Evolutionary conservation across 2,113 vertebrate species (phyloP).

Genomic region (Podilymbus podiceps): DNA sequence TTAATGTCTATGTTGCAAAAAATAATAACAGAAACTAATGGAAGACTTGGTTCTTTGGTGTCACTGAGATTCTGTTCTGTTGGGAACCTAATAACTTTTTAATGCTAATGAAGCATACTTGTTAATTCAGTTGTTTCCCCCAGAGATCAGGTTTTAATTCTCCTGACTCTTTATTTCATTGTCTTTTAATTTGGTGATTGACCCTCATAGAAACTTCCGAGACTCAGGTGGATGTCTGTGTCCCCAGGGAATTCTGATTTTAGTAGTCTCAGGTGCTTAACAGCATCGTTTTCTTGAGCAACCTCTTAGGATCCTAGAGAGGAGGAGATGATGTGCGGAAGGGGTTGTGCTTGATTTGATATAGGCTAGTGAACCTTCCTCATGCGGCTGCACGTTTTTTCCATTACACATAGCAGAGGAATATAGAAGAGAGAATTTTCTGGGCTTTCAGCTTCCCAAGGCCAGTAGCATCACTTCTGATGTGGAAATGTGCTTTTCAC

Average conservation of each 20-base stretch:
- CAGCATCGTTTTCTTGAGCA: background rate
- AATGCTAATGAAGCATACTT: background rate
- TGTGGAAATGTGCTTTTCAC: background rate
- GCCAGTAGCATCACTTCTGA: background rate
- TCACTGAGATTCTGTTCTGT: background rate
- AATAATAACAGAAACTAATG: background rate
- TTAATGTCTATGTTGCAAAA: background rate
- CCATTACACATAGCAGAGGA: background rate
- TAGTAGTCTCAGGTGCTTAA: background rate
- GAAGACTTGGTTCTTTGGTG: background rate
- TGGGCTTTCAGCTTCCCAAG: background rate
- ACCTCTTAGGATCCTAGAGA: background rate
- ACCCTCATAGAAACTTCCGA: background rate
- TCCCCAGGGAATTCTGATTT: background rate
- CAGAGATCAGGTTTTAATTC: background rate
- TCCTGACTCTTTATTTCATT: background rate
- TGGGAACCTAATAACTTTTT: background rate
- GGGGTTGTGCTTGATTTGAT: background rate
- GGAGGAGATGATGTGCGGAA: background rate
- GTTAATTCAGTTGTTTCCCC: background rate
- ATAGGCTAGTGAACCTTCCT: background rate
- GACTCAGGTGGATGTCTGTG: background rate
- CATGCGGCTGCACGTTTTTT: background rate
- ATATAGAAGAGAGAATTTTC: background rate
- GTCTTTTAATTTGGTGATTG: background rate